phyloP scores from a whole-genome alignment of 2,113 vertebrate species.

The Prinia subflava region DNA sequence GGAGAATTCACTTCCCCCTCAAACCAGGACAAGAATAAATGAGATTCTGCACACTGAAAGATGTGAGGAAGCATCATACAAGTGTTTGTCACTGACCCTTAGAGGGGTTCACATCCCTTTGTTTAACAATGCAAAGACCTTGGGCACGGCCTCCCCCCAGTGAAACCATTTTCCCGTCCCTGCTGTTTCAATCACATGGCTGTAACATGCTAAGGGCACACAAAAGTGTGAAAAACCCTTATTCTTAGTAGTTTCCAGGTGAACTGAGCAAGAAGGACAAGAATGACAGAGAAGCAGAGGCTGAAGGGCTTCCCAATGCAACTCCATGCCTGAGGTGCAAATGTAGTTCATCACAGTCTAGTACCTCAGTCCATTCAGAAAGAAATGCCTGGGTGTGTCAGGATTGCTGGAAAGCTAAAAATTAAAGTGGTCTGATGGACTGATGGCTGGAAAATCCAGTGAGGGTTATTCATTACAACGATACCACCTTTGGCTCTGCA shows the following conservation, averaged over 20 bases:
- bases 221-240: not conserved
- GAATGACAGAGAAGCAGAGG: not conserved
- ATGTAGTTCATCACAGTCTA: no score
- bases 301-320: not conserved
- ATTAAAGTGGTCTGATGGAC: not conserved
- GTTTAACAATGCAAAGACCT: not conserved
- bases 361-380: not conserved
- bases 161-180: not conserved
- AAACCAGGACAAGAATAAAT: not conserved
- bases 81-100: not conserved
- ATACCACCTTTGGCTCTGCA: not conserved
- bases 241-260: not conserved
- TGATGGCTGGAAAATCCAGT: not conserved
- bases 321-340: not conserved
- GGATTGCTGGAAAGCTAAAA: not conserved
- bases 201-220: rapidly evolving
- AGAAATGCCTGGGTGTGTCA: not conserved
- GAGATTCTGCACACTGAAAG: not conserved
- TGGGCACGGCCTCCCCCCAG: not conserved
- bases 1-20: no score
- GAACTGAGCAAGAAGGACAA: not conserved
- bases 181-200: not conserved
- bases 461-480: not conserved
- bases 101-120: not conserved
- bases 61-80: not conserved